A percentile compares a stretch with the other conserved stretches of the same genome.
phyloP scores from a whole-genome alignment of 2,797 vertebrate species.

The Melanotaenia parkinsoni region DNA sequence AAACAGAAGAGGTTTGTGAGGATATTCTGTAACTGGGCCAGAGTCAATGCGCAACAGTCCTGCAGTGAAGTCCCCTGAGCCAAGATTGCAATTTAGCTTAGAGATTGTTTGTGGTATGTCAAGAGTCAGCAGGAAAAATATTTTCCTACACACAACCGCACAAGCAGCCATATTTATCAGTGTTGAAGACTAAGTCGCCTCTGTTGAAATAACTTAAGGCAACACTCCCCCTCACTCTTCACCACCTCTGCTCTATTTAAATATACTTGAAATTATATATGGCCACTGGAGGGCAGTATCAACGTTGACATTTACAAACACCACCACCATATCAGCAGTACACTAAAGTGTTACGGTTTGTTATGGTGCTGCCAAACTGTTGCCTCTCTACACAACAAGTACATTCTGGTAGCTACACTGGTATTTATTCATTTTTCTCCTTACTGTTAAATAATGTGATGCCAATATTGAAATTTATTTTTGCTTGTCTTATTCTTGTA shows the following conservation, averaged over 20 bases:
- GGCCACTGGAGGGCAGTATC: constrained; percentile 43
- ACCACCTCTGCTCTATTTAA: neutral
- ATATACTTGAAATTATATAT: neutral
- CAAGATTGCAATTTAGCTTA: constrained; percentile 29
- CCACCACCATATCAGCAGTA: neutral
- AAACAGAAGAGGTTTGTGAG: constrained; percentile 20
- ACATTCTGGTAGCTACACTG: neutral
- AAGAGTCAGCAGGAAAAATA: constrained; percentile 30
- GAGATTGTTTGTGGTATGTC: constrained; percentile 17
- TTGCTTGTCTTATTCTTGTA: neutral
- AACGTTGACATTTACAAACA: neutral
- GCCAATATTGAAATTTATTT: neutral
- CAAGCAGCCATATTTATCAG: constrained; percentile 3
- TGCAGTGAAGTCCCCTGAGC: constrained; percentile 22
- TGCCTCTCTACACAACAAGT: neutral
- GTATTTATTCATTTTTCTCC: neutral
- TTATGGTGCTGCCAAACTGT: neutral
- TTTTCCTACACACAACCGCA: constrained; percentile 21
- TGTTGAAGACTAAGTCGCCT: constrained; percentile 14
- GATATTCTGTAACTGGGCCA: constrained; percentile 26
- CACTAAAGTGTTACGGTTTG: neutral
- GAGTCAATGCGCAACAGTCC: constrained; percentile 24
- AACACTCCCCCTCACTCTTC: neutral
- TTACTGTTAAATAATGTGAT: neutral
- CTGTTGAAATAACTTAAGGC: constrained; percentile 15